phyloP scores from a whole-genome alignment of 2,888 invertebrate genomes.

The Tolmerus cingulatus region DNA sequence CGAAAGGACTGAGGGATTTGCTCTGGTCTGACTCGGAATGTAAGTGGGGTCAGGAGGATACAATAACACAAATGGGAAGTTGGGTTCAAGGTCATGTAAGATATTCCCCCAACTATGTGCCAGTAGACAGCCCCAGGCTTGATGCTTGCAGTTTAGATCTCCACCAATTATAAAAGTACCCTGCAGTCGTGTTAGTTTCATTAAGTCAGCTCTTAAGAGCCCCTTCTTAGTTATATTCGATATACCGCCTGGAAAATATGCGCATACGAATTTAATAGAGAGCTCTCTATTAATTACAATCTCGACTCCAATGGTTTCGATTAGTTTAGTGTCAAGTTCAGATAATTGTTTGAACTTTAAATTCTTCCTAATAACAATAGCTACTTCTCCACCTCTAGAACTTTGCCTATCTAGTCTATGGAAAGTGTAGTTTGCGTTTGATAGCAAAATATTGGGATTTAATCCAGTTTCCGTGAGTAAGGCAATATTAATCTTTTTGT shows the following conservation, averaged over 20 bases:
- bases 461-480: slow-evolving; percentile 45
- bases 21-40: neutral
- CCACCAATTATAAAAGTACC: no score
- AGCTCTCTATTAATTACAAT: slow-evolving; percentile 15
- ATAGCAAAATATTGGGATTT: slow-evolving; percentile 34
- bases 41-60: slow-evolving; percentile 27
- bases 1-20: slow-evolving; percentile 27
- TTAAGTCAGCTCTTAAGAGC: no score
- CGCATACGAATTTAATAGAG: slow-evolving; percentile 37
- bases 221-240: no score
- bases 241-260: slow-evolving; percentile 46
- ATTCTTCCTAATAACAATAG: slow-evolving; percentile 35
- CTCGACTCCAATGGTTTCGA: slow-evolving; percentile 42
- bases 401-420: slow-evolving; percentile 44
- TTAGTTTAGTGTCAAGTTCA: slow-evolving; percentile 37
- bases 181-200: no score
- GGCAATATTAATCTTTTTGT: slow-evolving; percentile 42
- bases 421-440: slow-evolving; percentile 42
- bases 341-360: slow-evolving; percentile 37
- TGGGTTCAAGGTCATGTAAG: no score
- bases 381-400: slow-evolving; percentile 44
- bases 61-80: slow-evolving; percentile 8
- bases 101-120: slow-evolving; percentile 42
- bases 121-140: slow-evolving; percentile 23
- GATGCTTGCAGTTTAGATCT: no score